Evolutionary conservation across 2,113 vertebrate genomes (phyloP).

Genomic region (Zosterops pallidus): DNA sequence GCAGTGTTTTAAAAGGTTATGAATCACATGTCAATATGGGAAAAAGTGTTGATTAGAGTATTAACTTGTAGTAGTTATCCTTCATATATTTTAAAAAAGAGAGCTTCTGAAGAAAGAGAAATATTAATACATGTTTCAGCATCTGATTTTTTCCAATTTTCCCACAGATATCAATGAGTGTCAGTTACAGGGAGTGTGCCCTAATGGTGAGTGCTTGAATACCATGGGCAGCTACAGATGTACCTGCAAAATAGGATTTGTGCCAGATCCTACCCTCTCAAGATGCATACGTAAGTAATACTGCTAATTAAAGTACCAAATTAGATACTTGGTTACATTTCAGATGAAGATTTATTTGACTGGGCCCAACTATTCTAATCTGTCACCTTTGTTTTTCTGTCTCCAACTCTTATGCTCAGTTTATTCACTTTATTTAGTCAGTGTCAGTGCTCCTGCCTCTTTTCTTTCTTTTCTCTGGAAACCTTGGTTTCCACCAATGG

Average conservation of each 20-base stretch:
- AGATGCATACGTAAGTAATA: constrained; percentile 89
- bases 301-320: background rate
- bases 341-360: background rate
- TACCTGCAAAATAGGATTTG: constrained; percentile 87
- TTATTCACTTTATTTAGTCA: background rate
- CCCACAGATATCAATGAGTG: constrained; percentile 93
- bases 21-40: background rate
- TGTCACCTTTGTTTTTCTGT: background rate
- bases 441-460: background rate
- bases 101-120: background rate
- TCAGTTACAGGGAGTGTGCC: constrained; percentile 88
- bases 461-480: background rate
- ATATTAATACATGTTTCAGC: background rate
- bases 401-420: background rate
- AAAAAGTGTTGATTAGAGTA: background rate
- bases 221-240: constrained; percentile 94
- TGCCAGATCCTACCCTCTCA: constrained; percentile 85
- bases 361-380: background rate
- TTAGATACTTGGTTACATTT: background rate
- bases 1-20: background rate
- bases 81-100: background rate
- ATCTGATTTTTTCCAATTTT: constrained; percentile 3
- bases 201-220: constrained; percentile 94
- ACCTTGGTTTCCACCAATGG: background rate
- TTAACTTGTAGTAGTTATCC: background rate